Evolutionary conservation across 2,797 vertebrate genomes (phyloP), one percentile per base, ranked within the genome.

Genomic region (Uromys caudimaculatus): DNA sequence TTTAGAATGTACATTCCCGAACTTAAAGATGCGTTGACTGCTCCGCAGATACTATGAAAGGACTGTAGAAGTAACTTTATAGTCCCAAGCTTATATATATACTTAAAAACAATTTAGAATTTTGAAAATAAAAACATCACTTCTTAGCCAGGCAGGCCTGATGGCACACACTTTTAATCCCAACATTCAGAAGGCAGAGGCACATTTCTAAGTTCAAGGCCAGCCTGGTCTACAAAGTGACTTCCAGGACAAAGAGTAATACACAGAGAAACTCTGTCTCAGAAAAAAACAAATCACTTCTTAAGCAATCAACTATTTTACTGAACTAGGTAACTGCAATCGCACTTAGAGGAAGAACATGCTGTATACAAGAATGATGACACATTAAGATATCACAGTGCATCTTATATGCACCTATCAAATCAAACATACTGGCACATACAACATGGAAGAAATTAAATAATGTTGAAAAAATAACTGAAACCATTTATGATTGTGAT

Each of bases 381-480:
- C n/a, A 78, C 29, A 35, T 41, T 54, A 90, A 23, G 16, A 23
- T 35, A 83, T 8, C 52, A 73, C 41, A n/a, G 64, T 75, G 60
- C n/a, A 81, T 24, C 38, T 83, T 77, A 54, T 6, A 71, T 64
- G 10, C 83, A 50, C 76, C 58, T 60, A 88, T 67, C 86, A 93
- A 77, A 94, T 44, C 86, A 93, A 77, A 94, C n/a, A 81, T 41
- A 82, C 24, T 62, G 58, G n/a, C 44, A 73, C 44, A 93, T 47
- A 56, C 38, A 90, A 75, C 32, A 16, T 89, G 62, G 35, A 73
- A 50, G 60, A n/a, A 21, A 41, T 7, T 86, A 54, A 79, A 38
- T n/a, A 71, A 44, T 93, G 35, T 58, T 76, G 50, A 58, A 32
- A 87, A 44, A 89, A 75, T 89, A 71, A 71, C 21, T 69, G 35